A percentile compares a stretch with the other conserved stretches of the same genome.
phyloP scores from a whole-genome alignment of 2,888 invertebrate genomes.

The Machimus rusticus region DNA sequence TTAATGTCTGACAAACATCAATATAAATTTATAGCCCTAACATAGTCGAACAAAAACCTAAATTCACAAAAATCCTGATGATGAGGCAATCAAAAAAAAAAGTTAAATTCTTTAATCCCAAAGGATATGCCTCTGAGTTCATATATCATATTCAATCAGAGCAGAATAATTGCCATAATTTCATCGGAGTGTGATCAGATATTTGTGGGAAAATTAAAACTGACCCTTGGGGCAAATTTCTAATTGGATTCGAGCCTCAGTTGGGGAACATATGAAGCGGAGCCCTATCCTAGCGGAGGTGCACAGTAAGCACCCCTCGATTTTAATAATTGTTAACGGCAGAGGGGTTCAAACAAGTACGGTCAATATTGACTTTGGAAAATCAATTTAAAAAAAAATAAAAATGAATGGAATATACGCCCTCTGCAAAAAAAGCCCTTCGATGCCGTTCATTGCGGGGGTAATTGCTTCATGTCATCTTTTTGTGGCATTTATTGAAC shows the following conservation, averaged over 20 bases:
- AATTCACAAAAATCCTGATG: not conserved
- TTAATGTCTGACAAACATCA: not conserved
- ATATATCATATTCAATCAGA: not conserved
- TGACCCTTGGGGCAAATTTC: not conserved
- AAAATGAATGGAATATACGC: not conserved
- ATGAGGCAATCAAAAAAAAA: not conserved
- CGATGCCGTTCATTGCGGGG: not conserved
- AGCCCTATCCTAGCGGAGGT: not conserved
- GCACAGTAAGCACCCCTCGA: constrained; percentile 18
- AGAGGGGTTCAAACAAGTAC: constrained; percentile 11
- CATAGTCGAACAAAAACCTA: not conserved
- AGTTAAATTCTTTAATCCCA: not conserved
- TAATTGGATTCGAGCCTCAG: not conserved
- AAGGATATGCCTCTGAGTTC: not conserved
- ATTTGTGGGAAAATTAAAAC: not conserved
- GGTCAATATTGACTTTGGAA: constrained; percentile 35
- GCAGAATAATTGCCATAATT: not conserved
- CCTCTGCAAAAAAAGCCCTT: not conserved
- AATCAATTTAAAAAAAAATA: constrained; percentile 25
- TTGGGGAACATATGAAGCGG: not conserved
- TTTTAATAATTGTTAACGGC: constrained; percentile 24
- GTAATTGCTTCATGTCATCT: constrained; percentile 14
- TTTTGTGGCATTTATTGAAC: constrained; percentile 6
- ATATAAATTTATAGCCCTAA: not conserved
- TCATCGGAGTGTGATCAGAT: not conserved